Base-by-base conservation (phyloP, 2,888 invertebrate species). In the Parnassius mnemosyne region DNA sequence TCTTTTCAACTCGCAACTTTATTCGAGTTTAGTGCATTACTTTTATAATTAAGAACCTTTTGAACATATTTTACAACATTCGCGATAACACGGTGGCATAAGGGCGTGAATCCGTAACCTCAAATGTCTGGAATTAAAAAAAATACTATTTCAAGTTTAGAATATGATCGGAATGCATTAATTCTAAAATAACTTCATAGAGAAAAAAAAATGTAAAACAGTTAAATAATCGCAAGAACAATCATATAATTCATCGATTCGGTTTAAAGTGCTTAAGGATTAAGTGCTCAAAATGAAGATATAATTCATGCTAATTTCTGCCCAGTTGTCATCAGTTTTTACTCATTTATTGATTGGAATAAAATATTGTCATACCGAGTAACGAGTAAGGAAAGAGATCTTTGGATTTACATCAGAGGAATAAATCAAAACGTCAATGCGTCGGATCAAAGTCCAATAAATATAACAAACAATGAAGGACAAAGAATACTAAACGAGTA, bases 391-490 rank as follows among this genome's bases (percentile, higher is more conserved):
- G 34, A 7, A 34, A 7, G 5, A 5, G 60, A 60, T 54, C 67
- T 67, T 3, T 10, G 16, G n/a, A 11, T 55, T 46, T 12, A 16
- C 52, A 61, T 62, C 65, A 57, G 60, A 52, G 56, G 52, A 67
- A 70, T 71, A 69, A 70, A 70, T 70, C 69, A 70, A 67, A 52
- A 64, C 63, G 69, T 72, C 69, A 71, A 71, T 69, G 69, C 67
- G 72, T 75, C 75, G 43, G 11, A 49, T 13, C 9, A 49, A 49
- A 9, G 49, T 49, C 49, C 13, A 69, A 65, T 69, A 72, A 60
- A 69, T 69, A 53, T 68, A 68, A 69, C 60, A 68, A 71, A 72
- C 68, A 68, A 68, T 70, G 68, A 68, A 65, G 68, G 65, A 64
- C 65, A 66, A 70, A 53, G 62, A 63, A 61, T 64, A 12, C 3